Base-by-base conservation (phyloP, 2,113 vertebrate genomes). In the Brachionichthys hirsutus region DNA sequence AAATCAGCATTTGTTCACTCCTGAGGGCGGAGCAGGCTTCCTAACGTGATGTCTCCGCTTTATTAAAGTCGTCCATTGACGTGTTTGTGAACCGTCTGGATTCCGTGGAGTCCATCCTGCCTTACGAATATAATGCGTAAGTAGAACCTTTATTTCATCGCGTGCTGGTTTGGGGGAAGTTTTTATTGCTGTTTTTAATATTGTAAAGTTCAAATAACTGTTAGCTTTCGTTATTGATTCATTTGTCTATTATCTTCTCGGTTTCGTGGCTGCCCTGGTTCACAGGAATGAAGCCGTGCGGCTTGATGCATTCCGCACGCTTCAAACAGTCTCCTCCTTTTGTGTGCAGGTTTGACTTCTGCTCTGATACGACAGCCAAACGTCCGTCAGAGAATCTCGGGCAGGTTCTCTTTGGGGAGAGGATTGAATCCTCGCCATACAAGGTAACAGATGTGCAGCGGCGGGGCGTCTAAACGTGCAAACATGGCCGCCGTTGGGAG, bases 331-430 rank as follows among this genome's bases (percentile, higher is more conserved):
- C 0, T 3, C 16, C 1, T 34, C 13, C 3, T 55, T 22, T 41
- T 42, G 34, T 70, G 4, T 34, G 77, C 56, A 97, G 95, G 84
- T 97, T 97, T 90, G 95, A 98, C 85, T 96, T 98, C 87, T 98
- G 95, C 77, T 90, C 94, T 62, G 88, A 89, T 0, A 66, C 86
- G 22, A 77, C 86, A 66, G 88, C 90, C 77, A 95, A 95, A 51
- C 93, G 95, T 24, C 95, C 94, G 1, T 96, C 95, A 57, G 95
- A 97, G 91, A 97, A 98, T 87, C 87, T 98, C 70, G 95, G 95
- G 52, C 95, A 97, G 66, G 95, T 97, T 2, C 89, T 96, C 55
- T 97, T 97, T 43, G 95, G 95, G 54, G 95, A 98, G 78, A 93
- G 94, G 87, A 97, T 97, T 68, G 95, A 98, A 65, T 91, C 93